Percentiles rank a stretch among this genome's conserved stretches.
These are phyloP conservation scores for Dendrocincla tyrannina DNA, from an alignment of 2,797 vertebrate species.

Conservation along the genomic window DNA sequence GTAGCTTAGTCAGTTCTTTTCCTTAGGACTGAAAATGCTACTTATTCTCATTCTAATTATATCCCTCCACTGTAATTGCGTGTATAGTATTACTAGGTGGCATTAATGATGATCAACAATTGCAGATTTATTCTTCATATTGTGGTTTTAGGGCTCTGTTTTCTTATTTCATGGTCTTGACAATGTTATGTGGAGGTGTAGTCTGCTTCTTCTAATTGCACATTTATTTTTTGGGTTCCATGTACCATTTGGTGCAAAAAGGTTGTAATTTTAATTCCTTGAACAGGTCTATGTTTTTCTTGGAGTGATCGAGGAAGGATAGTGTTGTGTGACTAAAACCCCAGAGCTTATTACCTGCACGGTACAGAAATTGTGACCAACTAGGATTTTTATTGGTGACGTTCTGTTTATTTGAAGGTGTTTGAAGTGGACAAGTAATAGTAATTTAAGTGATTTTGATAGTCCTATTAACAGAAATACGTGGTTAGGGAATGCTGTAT, in stretches of 20 bases:
- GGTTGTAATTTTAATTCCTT: neutral
- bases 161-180: slow-evolving; percentile 16
- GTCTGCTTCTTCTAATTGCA: neutral
- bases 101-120: slow-evolving; percentile 33
- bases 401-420: neutral
- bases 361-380: neutral
- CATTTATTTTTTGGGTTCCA: slow-evolving; percentile 1
- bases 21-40: neutral
- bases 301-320: neutral
- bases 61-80: slow-evolving; percentile 33
- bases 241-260: neutral
- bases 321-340: neutral
- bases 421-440: neutral
- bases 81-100: neutral
- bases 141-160: slow-evolving; percentile 21
- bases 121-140: neutral
- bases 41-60: slow-evolving; percentile 42
- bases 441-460: slow-evolving; percentile 35
- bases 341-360: neutral
- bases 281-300: neutral
- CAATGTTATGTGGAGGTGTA: neutral
- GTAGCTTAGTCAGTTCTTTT: slow-evolving; percentile 23
- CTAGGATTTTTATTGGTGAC: neutral
- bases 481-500: neutral
- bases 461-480: neutral